Base-by-base conservation (phyloP, 2,888 invertebrate genomes). In the Amblyteles armatorius region DNA sequence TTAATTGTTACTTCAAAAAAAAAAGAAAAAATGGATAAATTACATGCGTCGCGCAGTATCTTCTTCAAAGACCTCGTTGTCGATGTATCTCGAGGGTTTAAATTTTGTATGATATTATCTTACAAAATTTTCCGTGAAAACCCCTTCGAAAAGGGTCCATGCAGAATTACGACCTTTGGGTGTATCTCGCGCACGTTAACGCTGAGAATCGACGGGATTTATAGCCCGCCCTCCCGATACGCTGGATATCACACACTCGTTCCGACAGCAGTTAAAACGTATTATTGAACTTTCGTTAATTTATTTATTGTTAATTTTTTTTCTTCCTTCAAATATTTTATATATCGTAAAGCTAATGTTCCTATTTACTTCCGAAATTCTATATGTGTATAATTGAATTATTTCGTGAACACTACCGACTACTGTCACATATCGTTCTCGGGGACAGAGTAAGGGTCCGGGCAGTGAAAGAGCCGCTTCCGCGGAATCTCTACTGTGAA, bases 351-450 rank as follows among this genome's bases (percentile, higher is more conserved):
- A 19, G 48, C n/a, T 44, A 44, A n/a, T 19, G 9, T 48, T 33
- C 13, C 33, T 44, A 57, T 77, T 72, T 22, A 78, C 52, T 79
- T 76, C 55, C 65, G 33, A 50, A 55, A 33, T 29, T 48, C 44
- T 48, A 48, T 48, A 0, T 79, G 6, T 40, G 9, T 6, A 55
- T 50, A 69, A 6, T 26, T 63, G 55, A 33, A 22, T 67, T 44
- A n/a, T 67, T 44, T 74, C 79, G 65, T 72, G 68, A 29, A 73
- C 82, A 84, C 85, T 84, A 69, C 52, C 44, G 60, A 67, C 76
- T 87, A 84, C 80, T 84, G 84, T 85, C 68, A 78, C 87, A 87
- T 86, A 57, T 80, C 82, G 87, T 84, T 79, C 63, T 63, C 60
- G 77, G 68, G 85, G 72, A 33, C 86, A 87, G 80, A 76, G 71